A percentile compares a stretch with the other conserved stretches of the same genome.
Conservation (phyloP, 2,113 vertebrate species). For the Phalacrocorax brasilianus region DNA sequence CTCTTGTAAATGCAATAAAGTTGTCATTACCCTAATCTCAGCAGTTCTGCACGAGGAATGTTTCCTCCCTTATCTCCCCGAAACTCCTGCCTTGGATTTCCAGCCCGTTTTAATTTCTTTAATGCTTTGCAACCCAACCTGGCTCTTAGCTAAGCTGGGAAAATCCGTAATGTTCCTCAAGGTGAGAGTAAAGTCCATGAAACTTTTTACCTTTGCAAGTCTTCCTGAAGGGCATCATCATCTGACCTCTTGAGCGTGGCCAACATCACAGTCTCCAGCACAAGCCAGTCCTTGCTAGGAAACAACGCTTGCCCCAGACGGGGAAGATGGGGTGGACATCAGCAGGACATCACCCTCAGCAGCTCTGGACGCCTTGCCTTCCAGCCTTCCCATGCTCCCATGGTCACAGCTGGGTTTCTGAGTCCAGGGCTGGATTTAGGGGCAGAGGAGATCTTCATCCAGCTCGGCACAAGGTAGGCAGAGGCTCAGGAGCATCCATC, state of each 20-base stretch:
- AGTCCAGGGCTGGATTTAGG: not conserved
- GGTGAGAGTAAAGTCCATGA: not conserved
- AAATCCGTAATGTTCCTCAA: not conserved
- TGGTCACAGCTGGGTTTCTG: not conserved
- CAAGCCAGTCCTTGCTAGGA: not conserved
- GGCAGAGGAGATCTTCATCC: not conserved
- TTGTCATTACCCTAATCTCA: not conserved
- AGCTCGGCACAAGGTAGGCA: not conserved
- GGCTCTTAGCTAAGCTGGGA: not conserved
- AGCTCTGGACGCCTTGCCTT: not conserved
- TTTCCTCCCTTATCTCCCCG: not conserved
- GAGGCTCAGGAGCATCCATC: not conserved
- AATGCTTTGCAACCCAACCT: not conserved
- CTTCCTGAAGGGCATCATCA: not conserved
- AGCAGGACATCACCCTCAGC: not conserved
- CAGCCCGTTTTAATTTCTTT: not conserved
- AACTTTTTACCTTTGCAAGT: not conserved
- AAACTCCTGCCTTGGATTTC: not conserved
- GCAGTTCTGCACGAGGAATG: not conserved
- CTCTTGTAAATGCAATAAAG: not conserved
- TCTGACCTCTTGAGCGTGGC: not conserved
- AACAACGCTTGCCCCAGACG: accelerated
- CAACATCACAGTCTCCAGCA: accelerated
- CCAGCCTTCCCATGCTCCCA: not conserved
- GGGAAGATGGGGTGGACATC: not conserved